Evolutionary conservation across 37 sponge, comb jelly and placozoan genomes (phyloP), one percentile per base, ranked within the genome.

Genomic region (Mnemiopsis leidyi): DNA sequence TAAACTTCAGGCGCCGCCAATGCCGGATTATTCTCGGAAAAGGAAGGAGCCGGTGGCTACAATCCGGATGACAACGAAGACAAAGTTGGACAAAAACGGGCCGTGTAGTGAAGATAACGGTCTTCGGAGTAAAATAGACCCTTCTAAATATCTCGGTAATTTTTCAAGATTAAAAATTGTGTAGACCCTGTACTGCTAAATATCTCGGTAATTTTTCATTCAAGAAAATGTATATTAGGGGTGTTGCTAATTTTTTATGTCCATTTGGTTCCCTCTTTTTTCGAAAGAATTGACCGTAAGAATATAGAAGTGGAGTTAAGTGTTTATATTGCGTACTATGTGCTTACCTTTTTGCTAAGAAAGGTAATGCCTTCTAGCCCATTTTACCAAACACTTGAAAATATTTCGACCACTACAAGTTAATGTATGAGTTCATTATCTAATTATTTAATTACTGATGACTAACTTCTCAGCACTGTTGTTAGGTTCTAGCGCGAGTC

Each of bases 31-130:
- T 37, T 39, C 90, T 1, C 40, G 36, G 25, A 28, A 23, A 29
- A 40, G 90, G 3, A 85, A 85, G 61, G 90, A 38, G 9, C 90
- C 90, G 16, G 90, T 85, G 16, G 61, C 90, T 26, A 85, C 39
- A 1, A 85, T 85, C 90, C 13, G 35, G 61, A 85, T 85, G 90
- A 85, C 31, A 18, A 85, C 90, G 0, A 35, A 37, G 26, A 85
- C 90, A 7, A 40, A 21, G 7, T 32, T 37, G 0, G 16, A 23
- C 28, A 7, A 23, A 23, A n/a, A 38, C 24, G 3, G 13, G 90
- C 21, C 24, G 48, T 85, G 61, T 61, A 38, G 24, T 39, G 35
- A 38, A 61, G 90, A 85, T 26, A 39, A 85, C 48, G 75, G 30
- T 13, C 5, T 71, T 13, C 7, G 75, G 75, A 71, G 75, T 28